Evolutionary conservation across 2,797 vertebrate species (phyloP), one percentile per base, ranked within the genome.

Genomic region (Myotis pilosus): DNA sequence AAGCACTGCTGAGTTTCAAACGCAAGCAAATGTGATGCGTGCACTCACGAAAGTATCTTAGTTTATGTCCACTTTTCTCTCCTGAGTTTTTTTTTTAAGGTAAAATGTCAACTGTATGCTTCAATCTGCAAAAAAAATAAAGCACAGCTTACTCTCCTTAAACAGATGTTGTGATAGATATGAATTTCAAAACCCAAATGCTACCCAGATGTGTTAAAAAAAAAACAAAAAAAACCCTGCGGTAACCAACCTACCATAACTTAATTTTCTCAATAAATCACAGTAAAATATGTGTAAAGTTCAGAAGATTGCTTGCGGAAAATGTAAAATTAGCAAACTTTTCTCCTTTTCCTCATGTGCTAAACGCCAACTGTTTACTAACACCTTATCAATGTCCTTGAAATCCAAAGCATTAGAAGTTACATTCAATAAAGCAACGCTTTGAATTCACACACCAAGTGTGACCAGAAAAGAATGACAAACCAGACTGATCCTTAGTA

Each of bases 161-260:
- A 92, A 85, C 51, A 94, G 53, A 92, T 75, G 41, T 53, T 94
- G 57, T 49, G 81, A 87, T 8, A 93, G 20, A 92, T 47, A 80
- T n/a, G 47, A 89, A 91, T 81, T 91, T 93, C 25, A 97, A 96
- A 94, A 89, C 91, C 89, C 76, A 94, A 60, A 91, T 60, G 28
- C 49, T 83, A 33, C 33, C 74, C 71, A 94, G 25, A 91, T 66
- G 38, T 81, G 33, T 74, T 85, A 1, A 6, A 11, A 33, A 28
- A 17, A 8, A 33, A 41, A 20, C 8, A 64, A 28, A 91, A 68
- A 44, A 38, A 60, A 38, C 11, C 10, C 33, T 91, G 11, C 25
- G 85, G 30, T 83, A 69, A 82, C 84, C 55, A 80, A 89, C 44
- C 68, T 68, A 81, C 15, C 79, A 82, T 66, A 90, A 83, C 30